Percentiles rank a stretch among this genome's conserved stretches.
Evolutionary conservation across 1,140 invertebrate species (phyloP).

Genomic region (Frieseomelitta varia): DNA sequence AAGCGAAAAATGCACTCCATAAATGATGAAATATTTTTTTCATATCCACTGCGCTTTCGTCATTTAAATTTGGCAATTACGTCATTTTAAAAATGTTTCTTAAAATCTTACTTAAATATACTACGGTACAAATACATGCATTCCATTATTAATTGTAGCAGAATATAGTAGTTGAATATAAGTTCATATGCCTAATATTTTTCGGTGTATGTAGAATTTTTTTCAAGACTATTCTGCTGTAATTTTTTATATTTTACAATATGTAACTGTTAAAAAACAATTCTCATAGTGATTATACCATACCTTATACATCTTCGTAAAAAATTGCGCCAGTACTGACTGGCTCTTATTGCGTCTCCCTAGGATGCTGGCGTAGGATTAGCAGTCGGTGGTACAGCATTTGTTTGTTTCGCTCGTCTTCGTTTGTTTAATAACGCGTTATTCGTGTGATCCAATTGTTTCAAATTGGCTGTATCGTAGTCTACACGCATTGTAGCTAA

Average conservation of each 20-base stretch:
- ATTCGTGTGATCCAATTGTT: slow-evolving; percentile 94
- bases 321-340: slow-evolving; percentile 61
- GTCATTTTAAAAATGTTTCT: neutral
- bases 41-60: neutral
- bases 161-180: neutral
- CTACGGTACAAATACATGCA: neutral
- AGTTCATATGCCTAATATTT: neutral
- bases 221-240: slow-evolving; percentile 17
- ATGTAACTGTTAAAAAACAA: slow-evolving; percentile 64
- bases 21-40: neutral
- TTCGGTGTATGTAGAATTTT: neutral
- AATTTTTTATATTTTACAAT: slow-evolving; percentile 45
- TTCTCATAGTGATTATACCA: slow-evolving; percentile 63
- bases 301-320: slow-evolving; percentile 66
- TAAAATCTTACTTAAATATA: neutral
- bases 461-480: slow-evolving; percentile 88
- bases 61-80: neutral
- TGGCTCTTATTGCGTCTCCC: slow-evolving; percentile 41
- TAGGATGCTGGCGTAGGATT: slow-evolving; percentile 71
- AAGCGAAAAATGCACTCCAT: slow-evolving; percentile 21
- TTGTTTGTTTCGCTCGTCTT: slow-evolving; percentile 73
- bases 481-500: slow-evolving; percentile 98
- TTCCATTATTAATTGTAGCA: neutral
- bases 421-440: slow-evolving; percentile 95
- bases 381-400: slow-evolving; percentile 55